Conservation (phyloP, 2,888 invertebrate genomes). For the Chymomyza fuscimana region DNA sequence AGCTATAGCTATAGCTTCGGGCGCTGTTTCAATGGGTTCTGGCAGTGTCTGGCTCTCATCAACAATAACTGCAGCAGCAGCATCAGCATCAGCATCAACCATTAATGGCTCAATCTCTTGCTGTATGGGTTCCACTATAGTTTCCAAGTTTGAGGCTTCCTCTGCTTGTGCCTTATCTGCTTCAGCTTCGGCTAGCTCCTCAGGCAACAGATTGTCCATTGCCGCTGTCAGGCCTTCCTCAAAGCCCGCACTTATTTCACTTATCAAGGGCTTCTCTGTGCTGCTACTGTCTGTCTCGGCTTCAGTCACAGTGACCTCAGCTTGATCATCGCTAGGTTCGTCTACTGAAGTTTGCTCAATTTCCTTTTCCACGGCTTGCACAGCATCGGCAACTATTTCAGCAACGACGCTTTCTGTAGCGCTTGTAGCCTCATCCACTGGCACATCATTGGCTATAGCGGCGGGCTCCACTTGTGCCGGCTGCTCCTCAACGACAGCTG, state of each 20-base stretch:
- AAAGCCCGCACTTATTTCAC: constrained; percentile 41
- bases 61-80: neutral
- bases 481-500: constrained; percentile 21
- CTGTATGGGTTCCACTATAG: constrained; percentile 2
- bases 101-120: constrained; percentile 11
- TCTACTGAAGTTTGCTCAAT: neutral
- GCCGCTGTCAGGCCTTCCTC: constrained; percentile 57
- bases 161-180: constrained; percentile 6
- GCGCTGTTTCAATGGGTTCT: constrained; percentile 5
- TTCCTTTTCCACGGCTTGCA: constrained; percentile 20
- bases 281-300: constrained; percentile 23
- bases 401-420: constrained; percentile 16
- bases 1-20: constrained; percentile 12
- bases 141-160: neutral
- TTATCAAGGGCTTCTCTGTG: constrained; percentile 48
- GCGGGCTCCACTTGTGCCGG: constrained; percentile 13
- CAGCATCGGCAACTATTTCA: constrained; percentile 11
- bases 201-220: constrained; percentile 47
- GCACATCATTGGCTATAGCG: neutral
- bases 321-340: neutral
- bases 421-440: neutral
- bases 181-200: constrained; percentile 24
- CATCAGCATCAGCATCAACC: constrained; percentile 7
- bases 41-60: neutral
- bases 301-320: constrained; percentile 35